Percentiles rank a stretch among this genome's conserved stretches.
phyloP scores from a whole-genome alignment of 1,140 invertebrate genomes.

The Phenacoccus solenopsis region DNA sequence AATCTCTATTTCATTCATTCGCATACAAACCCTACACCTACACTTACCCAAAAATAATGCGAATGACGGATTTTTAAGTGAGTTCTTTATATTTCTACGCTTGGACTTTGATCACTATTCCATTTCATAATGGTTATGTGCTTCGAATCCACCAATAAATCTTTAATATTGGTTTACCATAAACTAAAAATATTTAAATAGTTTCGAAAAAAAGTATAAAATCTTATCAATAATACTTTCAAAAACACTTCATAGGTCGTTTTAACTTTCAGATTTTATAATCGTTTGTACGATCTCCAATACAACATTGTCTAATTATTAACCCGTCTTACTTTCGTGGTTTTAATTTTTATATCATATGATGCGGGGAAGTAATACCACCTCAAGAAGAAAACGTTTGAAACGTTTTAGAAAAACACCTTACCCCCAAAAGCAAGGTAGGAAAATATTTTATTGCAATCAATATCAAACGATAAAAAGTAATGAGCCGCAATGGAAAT shows the following conservation, averaged over 20 bases:
- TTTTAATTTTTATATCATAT: background rate
- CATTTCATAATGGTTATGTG: background rate
- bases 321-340: background rate
- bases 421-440: constrained; percentile 9
- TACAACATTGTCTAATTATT: background rate
- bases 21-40: background rate
- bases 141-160: background rate
- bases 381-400: background rate
- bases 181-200: background rate
- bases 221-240: background rate
- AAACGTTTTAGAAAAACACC: constrained; percentile 12
- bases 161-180: background rate
- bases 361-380: background rate
- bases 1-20: background rate
- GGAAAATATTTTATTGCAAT: background rate
- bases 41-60: background rate
- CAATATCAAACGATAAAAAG: background rate
- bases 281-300: background rate
- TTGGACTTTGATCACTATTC: background rate
- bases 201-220: background rate
- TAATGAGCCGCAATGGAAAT: background rate
- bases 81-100: background rate
- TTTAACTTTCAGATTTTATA: background rate
- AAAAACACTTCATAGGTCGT: background rate
- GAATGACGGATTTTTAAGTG: background rate